Evolutionary conservation across 2,797 vertebrate species (phyloP), one percentile per base, ranked within the genome.

Genomic region (Syncerus caffer): DNA sequence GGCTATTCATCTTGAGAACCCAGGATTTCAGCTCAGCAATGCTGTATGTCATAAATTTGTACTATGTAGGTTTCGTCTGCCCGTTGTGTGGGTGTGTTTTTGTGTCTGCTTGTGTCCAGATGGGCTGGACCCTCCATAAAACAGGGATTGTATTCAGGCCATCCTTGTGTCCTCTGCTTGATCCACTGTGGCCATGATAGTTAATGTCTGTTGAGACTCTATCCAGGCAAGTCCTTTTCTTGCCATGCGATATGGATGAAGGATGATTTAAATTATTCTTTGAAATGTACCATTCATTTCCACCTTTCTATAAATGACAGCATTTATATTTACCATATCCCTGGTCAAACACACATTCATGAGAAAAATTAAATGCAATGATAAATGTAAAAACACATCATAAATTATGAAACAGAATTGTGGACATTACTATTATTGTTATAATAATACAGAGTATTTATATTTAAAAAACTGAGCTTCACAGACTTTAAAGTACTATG

Each of bases 301-400:
- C 17, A 89, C 51, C 19, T 92, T 87, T 3, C 25, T 90, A 7
- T 83, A 82, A 67, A 47, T 84, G 58, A 58, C 42, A 80, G 50
- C 27, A 64, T 85, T 93, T 96, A 25, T 42, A 83, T 89, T 92
- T 90, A 53, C 7, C 60, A 21, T 93, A 79, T 78, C 14, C 45
- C 51, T 74, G 19, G 79, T 95, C 57, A 91, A 92, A 64, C n/a
- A 93, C 23, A 74, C 86, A 71, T 78, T 85, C 55, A 57, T 55
- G 51, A 96, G 34, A 95, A 93, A 95, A 92, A 57, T 86, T 91
- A 96, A 89, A 95, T 38, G 13, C 4, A 79, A 57, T 86, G 78
- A 50, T 80, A 92, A 31, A 47, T 84, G 9, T 76, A 90, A 89
- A 74, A 88, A 38, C 4, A 51, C 29, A 76, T 80, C 45, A 29